phyloP scores from a whole-genome alignment of 2,888 invertebrate genomes.

The Tetragnatha montana region DNA sequence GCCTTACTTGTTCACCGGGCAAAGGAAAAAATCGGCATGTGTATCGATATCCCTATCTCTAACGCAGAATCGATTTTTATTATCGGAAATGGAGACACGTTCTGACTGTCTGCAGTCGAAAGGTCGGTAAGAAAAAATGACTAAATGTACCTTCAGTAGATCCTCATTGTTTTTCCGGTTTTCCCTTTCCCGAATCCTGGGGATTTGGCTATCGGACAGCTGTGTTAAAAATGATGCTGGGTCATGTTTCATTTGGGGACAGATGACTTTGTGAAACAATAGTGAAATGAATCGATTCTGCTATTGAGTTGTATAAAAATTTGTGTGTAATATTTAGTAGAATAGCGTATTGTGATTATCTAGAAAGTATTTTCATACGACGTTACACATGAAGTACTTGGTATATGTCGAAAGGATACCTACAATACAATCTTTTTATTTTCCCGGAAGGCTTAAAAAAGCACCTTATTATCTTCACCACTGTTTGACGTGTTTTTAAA shows the following conservation, averaged over 20 bases:
- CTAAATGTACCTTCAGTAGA: neutral
- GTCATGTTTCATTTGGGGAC: neutral
- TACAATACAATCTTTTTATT: too few relatives aligned
- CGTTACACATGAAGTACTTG: too few relatives aligned
- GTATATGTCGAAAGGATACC: too few relatives aligned
- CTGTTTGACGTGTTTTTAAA: too few relatives aligned
- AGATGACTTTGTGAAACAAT: neutral
- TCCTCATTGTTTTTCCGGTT: neutral
- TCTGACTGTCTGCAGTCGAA: conserved; percentile 15
- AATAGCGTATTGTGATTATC: too few relatives aligned
- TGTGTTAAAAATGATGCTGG: neutral
- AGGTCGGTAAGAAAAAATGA: neutral
- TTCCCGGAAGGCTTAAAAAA: too few relatives aligned
- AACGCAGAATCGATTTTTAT: conserved; percentile 40
- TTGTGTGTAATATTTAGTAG: too few relatives aligned
- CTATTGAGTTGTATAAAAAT: too few relatives aligned
- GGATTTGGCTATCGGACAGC: neutral
- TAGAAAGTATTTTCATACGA: too few relatives aligned
- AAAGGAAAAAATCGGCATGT: conserved; percentile 3
- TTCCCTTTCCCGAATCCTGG: neutral
- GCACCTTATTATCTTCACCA: too few relatives aligned
- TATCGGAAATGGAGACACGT: conserved; percentile 14
- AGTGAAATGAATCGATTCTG: neutral
- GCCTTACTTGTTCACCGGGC: neutral
- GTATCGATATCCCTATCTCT: conserved; percentile 27